Conservation (phyloP, 2,797 vertebrate genomes). For the Epinephelus awoara region DNA sequence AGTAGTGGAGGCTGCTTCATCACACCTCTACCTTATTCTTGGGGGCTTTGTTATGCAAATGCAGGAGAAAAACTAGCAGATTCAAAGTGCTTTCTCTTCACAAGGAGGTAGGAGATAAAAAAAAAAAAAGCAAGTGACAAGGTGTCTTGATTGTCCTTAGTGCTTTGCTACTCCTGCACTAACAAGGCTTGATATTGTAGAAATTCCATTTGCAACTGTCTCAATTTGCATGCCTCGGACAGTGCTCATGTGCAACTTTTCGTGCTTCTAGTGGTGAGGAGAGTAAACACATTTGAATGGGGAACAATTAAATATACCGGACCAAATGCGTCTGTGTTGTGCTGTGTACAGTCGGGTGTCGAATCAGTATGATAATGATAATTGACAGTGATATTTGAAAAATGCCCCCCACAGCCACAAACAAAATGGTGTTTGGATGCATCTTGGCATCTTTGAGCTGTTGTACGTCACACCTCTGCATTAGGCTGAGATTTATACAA, state of each 20-base stretch:
- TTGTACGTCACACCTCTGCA: slow-evolving; percentile 29
- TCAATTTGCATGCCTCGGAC: slow-evolving; percentile 93
- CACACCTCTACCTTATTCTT: slow-evolving; percentile 96
- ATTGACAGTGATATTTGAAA: slow-evolving; percentile 55
- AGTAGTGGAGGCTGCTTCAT: slow-evolving; percentile 85
- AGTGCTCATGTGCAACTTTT: slow-evolving; percentile 89
- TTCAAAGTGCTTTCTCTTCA: slow-evolving; percentile 98
- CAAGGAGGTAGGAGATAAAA: slow-evolving; percentile 94
- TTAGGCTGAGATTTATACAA: slow-evolving; percentile 49
- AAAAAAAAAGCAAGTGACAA: slow-evolving; percentile 92
- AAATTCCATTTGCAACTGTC: slow-evolving; percentile 94
- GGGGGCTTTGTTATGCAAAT: slow-evolving; percentile 99
- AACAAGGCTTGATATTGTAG: slow-evolving; percentile 97
- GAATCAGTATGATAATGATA: slow-evolving; percentile 38
- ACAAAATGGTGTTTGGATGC: slow-evolving; percentile 39
- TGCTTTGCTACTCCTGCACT: slow-evolving; percentile 93
- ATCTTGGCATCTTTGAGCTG: slow-evolving; percentile 55
- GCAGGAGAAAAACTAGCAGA: slow-evolving; percentile 91
- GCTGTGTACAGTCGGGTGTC: not conserved
- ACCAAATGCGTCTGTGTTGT: slow-evolving; percentile 11
- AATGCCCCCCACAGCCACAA: slow-evolving; percentile 11
- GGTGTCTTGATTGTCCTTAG: slow-evolving; percentile 97
- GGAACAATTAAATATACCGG: slow-evolving; percentile 51
- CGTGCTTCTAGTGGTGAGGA: slow-evolving; percentile 37
- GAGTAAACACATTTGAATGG: slow-evolving; percentile 39